Conservation (phyloP, 2,113 vertebrate genomes). For the Corapipo altera region DNA sequence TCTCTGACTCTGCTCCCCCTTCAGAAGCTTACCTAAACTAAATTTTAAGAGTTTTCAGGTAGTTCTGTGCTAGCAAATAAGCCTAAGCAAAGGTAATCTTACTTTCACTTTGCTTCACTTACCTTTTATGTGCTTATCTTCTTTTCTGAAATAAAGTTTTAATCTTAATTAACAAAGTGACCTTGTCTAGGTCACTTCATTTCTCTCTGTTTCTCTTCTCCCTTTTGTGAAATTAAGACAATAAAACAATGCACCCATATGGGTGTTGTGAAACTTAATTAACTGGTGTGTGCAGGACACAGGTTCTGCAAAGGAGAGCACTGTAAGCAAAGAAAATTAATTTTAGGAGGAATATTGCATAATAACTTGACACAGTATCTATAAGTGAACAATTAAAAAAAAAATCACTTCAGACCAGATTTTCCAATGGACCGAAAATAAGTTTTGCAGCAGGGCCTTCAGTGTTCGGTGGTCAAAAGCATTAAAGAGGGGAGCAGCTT, state of each 20-base stretch:
- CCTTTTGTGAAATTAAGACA: conserved; percentile 8
- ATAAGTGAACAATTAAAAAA: background rate
- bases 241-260: conserved; percentile 10
- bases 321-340: background rate
- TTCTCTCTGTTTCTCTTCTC: background rate
- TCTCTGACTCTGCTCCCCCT: background rate
- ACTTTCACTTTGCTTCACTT: background rate
- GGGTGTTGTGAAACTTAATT: conserved; percentile 29
- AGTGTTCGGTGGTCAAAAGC: background rate
- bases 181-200: background rate
- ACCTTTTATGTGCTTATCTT: background rate
- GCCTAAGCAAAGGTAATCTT: background rate
- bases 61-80: background rate
- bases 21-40: background rate
- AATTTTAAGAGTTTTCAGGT: background rate
- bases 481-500: background rate
- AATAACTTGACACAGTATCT: background rate
- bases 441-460: background rate
- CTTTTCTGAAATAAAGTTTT: background rate
- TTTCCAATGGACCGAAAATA: background rate
- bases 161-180: background rate
- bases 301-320: background rate
- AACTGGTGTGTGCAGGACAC: background rate
- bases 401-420: background rate
- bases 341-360: background rate